Evolutionary conservation across 2,113 vertebrate species (phyloP), one percentile per base, ranked within the genome.

Genomic region (Anas platyrhynchos): DNA sequence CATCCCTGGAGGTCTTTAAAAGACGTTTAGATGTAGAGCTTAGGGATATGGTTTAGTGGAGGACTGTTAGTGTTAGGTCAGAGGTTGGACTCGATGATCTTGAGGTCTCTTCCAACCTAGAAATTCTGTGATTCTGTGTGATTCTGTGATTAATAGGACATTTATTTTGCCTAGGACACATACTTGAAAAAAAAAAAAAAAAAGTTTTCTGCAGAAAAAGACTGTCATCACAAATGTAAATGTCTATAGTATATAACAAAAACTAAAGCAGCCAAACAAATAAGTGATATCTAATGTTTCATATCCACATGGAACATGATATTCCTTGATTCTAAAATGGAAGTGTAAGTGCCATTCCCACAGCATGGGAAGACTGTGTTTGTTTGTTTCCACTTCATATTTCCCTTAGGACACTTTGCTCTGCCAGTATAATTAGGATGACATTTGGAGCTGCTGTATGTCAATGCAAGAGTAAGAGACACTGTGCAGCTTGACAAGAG

Each of bases 401-500:
- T 95, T 96, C 95, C 87, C 92, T 89, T 86, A 74, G 73, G 92
- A 87, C 67, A 27, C 29, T 97, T 94, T 93, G 23, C 85, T 95
- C 75, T 7, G 15, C 55, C 29, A 61, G 58, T 91, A 77, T 93
- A 96, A 96, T 96, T 97, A 95, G 79, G 83, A 90, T 96, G 95
- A 90, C 93, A 97, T 96, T 97, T 97, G 66, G 58, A 96, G 76
- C 83, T 96, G 69, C 61, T 89, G 58, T 85, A 82, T 83, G 90
- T 93, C 92, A 95, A 77, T 78, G 82, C 31, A 77, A 88, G 62
- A 95, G 63, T 83, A 88, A 96, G 85, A 93, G 71, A 88, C 81
- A 66, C 50, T 52, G 62, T 77, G 46, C 79, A 92, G 69, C 50
- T 87, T 94, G 85, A 82, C 91, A 91, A 93, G 91, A 93, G 72